Conservation (phyloP, 2,113 vertebrate genomes). For the Phrynosoma blainvillii region DNA sequence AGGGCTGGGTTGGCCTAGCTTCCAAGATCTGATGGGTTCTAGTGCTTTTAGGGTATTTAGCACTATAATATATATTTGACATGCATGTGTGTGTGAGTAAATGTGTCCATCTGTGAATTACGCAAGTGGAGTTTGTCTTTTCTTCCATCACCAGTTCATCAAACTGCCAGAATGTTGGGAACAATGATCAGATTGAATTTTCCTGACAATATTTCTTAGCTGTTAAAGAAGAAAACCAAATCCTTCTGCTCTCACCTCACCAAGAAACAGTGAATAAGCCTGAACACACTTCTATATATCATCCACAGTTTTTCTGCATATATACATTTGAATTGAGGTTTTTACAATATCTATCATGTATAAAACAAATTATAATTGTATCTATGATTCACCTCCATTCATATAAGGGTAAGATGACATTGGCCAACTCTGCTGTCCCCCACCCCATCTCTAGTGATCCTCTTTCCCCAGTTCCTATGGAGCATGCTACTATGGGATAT, state of each 20-base stretch:
- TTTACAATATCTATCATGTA: background rate
- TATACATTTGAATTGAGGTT: background rate
- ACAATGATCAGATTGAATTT: background rate
- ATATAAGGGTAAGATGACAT: background rate
- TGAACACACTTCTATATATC: too few relatives aligned
- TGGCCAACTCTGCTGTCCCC: background rate
- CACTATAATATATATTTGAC: too few relatives aligned
- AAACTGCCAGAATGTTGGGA: background rate
- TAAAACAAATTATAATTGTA: background rate
- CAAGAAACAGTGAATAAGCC: background rate
- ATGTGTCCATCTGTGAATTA: background rate
- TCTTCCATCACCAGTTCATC: background rate
- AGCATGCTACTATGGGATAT: background rate
- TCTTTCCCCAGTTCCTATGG: background rate
- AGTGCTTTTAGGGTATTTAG: too few relatives aligned
- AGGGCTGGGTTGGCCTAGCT: too few relatives aligned
- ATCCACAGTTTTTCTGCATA: background rate
- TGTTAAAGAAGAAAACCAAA: too few relatives aligned
- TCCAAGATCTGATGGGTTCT: too few relatives aligned
- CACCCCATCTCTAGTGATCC: background rate
- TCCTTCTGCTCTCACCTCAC: too few relatives aligned
- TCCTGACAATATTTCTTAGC: too few relatives aligned
- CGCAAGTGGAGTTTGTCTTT: too few relatives aligned
- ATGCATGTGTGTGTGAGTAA: background rate
- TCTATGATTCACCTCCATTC: background rate